phyloP scores from a whole-genome alignment of 2,888 invertebrate genomes.

The Cheilosia vulpina region DNA sequence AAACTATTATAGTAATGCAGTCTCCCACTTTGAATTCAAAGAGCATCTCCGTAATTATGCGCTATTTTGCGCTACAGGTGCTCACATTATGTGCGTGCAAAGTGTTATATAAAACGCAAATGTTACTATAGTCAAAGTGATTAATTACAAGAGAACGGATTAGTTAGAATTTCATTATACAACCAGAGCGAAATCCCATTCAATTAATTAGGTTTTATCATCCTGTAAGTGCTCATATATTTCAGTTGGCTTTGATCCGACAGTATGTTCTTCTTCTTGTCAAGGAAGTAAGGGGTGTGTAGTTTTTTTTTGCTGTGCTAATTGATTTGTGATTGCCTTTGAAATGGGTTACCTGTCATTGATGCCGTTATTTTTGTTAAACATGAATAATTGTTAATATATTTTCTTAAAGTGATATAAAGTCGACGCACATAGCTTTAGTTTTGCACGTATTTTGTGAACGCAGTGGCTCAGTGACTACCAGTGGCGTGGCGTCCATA shows the following conservation, averaged over 20 bases:
- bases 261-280: background rate
- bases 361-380: conserved; percentile 33
- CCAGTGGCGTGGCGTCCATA: too few species aligned
- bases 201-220: conserved; percentile 50
- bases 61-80: too few species aligned
- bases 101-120: too few species aligned
- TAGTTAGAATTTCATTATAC: conserved; percentile 41
- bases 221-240: conserved; percentile 23
- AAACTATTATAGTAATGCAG: too few species aligned
- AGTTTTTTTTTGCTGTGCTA: conserved; percentile 9
- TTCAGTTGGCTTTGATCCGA: conserved; percentile 16
- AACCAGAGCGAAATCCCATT: conserved; percentile 36
- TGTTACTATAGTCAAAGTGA: background rate
- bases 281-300: background rate
- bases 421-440: too few species aligned
- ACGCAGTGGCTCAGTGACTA: too few species aligned
- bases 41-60: too few species aligned
- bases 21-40: too few species aligned
- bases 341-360: conserved; percentile 37
- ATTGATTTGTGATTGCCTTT: conserved; percentile 52
- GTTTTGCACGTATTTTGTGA: too few species aligned
- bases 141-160: background rate
- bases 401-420: background rate
- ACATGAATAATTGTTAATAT: conserved; percentile 22
- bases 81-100: too few species aligned